Base-by-base conservation (phyloP, 1,140 invertebrate genomes). In the Drosophila ambigua region DNA sequence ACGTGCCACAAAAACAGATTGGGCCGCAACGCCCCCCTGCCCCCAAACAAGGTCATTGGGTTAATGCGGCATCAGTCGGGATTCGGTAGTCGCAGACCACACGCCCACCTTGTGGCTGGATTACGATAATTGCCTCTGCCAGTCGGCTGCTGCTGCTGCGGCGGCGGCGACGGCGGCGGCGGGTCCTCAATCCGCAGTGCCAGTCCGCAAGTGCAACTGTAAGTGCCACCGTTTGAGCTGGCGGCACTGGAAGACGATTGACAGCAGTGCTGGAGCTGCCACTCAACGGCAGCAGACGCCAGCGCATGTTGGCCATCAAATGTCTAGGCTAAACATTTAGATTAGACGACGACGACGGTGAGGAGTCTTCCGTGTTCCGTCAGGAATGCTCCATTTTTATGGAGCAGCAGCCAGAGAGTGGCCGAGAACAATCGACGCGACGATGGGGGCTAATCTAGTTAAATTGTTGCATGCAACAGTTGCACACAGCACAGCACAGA, bases 161-260 rank as follows among this genome's bases (percentile, higher is more conserved):
- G 31, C 31, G 0, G 8, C 31, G 31, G 31, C 31, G 9, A 8
- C 31, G 0, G 8, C 31, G 31, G 31, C 31, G 26, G 26, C 26
- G 26, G 31, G 8, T 31, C 31, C 31, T 3, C 72, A 67, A 58
- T 65, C 54, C 50, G 15, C 50, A 35, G 79, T 85, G 77, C 79
- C 83, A 79, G 79, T 85, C 82, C 79, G 75, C 83, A 88, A 87
- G 79, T 88, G 82, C 82, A 87, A 87, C 82, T 87, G 82, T 87
- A 87, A 87, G 83, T 88, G 82, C 82, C 82, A 87, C 82, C 82
- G 82, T 87, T 87, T 52, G 35, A 35, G 75, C 79, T 57, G 74
- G 55, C 51, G 79, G 69, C 39, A 65, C 52, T 48, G 54, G 52
- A 77, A 52, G 35, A 78, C 75, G 71, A 87, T 87, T 87, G 82